phyloP scores from a whole-genome alignment of 2,113 vertebrate genomes.

The Epinephelus fuscoguttatus region DNA sequence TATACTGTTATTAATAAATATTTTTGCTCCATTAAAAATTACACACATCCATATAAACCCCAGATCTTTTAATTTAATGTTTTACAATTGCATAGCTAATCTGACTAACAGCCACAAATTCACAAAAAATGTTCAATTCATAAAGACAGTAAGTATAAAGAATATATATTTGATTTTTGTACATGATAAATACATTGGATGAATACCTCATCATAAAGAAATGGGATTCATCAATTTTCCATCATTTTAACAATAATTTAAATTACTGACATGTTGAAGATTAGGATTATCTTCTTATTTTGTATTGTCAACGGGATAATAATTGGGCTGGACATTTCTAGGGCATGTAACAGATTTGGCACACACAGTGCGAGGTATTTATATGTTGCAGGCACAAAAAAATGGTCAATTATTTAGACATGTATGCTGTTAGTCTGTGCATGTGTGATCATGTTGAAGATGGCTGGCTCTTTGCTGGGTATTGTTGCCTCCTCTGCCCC shows the following conservation, averaged over 20 bases:
- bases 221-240: neutral
- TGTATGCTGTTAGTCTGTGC: neutral
- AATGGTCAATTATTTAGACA: neutral
- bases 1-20: neutral
- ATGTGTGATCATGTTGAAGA: slow-evolving; percentile 18
- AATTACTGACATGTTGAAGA: slow-evolving; percentile 13
- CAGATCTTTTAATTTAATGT: neutral
- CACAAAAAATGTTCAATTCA: neutral
- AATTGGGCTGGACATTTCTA: slow-evolving; percentile 55
- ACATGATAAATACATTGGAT: neutral
- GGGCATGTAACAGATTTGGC: slow-evolving; percentile 34
- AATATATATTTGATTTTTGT: neutral
- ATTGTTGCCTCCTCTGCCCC: slow-evolving; percentile 53
- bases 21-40: neutral
- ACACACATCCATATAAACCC: neutral
- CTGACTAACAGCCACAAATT: neutral
- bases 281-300: neutral
- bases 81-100: neutral
- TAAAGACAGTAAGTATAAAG: neutral
- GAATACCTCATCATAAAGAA: neutral
- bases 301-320: slow-evolving; percentile 22
- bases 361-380: neutral
- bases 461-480: slow-evolving; percentile 43
- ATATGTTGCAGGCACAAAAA: neutral
- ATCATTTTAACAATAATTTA: slow-evolving; percentile 12